Percentiles rank a stretch among this genome's conserved stretches.
These are phyloP conservation scores for Mimachlamys varia DNA, from an alignment of 2,888 invertebrate genomes.

Conservation along the genomic window DNA sequence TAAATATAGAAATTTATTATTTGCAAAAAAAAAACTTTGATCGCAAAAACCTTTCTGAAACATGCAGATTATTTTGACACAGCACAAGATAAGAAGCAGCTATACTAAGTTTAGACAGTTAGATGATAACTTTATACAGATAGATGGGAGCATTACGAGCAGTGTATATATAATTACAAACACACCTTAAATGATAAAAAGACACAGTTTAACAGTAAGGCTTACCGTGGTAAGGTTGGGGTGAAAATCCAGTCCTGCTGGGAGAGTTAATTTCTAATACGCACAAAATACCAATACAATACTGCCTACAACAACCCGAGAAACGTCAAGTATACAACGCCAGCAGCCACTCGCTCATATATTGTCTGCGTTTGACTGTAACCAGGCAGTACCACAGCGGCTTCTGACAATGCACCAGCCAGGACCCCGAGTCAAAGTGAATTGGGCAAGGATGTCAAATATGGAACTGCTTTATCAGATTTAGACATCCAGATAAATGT, in stretches of 20 bases:
- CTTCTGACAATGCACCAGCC: not conserved
- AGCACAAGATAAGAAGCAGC: not conserved
- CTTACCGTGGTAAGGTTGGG: slow-evolving; percentile 6
- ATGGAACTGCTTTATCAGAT: slow-evolving; percentile 4
- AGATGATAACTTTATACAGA: not conserved
- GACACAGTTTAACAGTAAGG: not conserved
- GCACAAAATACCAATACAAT: slow-evolving; percentile 23
- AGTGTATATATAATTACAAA: not conserved
- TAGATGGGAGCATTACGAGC: not conserved
- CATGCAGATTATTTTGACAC: not conserved
- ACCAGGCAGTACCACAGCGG: not conserved
- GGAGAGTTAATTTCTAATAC: not conserved
- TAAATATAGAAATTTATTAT: slow-evolving; percentile 17
- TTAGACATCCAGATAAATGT: slow-evolving; percentile 17
- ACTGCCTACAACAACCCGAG: not conserved
- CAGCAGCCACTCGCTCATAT: slow-evolving; percentile 1
- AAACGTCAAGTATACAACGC: slow-evolving; percentile 6
- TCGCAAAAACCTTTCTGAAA: not conserved
- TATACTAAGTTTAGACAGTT: not conserved
- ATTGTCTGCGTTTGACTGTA: slow-evolving; percentile 11
- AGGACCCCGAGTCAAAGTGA: not conserved
- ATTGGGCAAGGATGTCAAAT: slow-evolving; percentile 28
- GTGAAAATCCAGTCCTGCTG: not conserved
- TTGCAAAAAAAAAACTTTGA: not conserved
- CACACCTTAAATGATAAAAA: not conserved